Conservation (phyloP, 1,140 invertebrate genomes). For the Aphidius ervi region DNA sequence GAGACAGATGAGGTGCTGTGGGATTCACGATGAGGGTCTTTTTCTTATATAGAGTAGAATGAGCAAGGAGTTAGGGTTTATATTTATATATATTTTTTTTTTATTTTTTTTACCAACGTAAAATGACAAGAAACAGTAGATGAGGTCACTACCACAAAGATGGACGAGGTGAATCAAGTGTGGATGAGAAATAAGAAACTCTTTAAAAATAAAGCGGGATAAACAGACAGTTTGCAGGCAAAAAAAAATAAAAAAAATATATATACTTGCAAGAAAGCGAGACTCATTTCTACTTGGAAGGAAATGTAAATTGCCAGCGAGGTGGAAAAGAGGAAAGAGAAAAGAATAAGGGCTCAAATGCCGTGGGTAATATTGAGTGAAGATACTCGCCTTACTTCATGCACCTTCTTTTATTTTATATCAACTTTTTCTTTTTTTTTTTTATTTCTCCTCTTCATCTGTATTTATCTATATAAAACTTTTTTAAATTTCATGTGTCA, state of each 20-base stretch:
- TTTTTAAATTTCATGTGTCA: slow-evolving; percentile 55
- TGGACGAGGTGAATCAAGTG: too few relatives aligned
- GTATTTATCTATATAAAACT: slow-evolving; percentile 31
- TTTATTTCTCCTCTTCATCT: slow-evolving; percentile 12
- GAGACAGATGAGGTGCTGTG: slow-evolving; percentile 44
- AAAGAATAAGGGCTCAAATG: slow-evolving; percentile 52
- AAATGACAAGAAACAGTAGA: slow-evolving; percentile 11
- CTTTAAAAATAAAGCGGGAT: slow-evolving; percentile 40
- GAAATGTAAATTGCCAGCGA: slow-evolving; percentile 56
- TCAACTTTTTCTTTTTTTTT: slow-evolving; percentile 23
- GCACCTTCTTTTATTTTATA: slow-evolving; percentile 17
- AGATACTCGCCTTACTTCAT: slow-evolving; percentile 28
- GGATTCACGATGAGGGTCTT: slow-evolving; percentile 29
- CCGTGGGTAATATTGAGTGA: slow-evolving; percentile 48
- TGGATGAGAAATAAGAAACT: neutral
- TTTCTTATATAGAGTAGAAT: slow-evolving; percentile 5
- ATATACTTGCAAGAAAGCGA: slow-evolving; percentile 25
- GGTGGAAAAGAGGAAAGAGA: slow-evolving; percentile 47
- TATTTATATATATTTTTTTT: slow-evolving; percentile 16
- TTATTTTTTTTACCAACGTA: slow-evolving; percentile 11
- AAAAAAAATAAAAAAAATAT: slow-evolving; percentile 22
- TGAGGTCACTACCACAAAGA: slow-evolving; percentile 2
- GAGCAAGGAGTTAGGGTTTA: slow-evolving; percentile 15
- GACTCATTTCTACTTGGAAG: slow-evolving; percentile 29
- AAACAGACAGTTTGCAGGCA: slow-evolving; percentile 50